Evolutionary conservation across 2,113 vertebrate genomes (phyloP).

Genomic region (Vombatus ursinus): DNA sequence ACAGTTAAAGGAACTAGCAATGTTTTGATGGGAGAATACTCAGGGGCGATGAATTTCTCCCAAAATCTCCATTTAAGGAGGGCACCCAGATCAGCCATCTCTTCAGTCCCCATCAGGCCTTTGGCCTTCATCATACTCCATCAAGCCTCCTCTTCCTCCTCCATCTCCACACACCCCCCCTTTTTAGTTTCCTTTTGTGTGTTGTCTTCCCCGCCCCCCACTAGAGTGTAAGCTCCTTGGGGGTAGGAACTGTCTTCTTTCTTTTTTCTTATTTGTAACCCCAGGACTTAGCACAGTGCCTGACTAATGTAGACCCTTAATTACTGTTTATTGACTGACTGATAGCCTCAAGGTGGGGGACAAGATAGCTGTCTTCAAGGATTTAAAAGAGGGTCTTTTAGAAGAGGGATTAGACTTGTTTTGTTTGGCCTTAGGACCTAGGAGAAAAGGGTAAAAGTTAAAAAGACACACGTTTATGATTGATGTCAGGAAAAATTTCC

Average conservation of each 20-base stretch:
- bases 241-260: not conserved
- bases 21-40: not conserved
- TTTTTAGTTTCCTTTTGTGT: not conserved
- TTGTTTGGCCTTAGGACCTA: not conserved
- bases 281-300: not conserved
- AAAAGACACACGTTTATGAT: not conserved
- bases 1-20: not conserved
- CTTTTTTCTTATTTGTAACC: not conserved
- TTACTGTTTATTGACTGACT: not conserved
- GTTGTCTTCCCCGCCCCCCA: not conserved
- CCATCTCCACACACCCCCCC: not conserved
- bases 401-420: not conserved
- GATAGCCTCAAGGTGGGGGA: not conserved
- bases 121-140: not conserved
- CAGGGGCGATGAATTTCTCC: not conserved
- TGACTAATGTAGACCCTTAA: no score
- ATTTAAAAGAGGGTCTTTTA: not conserved
- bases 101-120: not conserved
- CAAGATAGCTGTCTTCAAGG: not conserved
- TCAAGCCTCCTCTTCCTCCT: not conserved
- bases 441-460: not conserved
- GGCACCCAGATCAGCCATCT: not conserved
- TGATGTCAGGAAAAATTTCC: not conserved
- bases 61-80: not conserved
- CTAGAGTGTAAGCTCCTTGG: not conserved